Evolutionary conservation across 2,113 vertebrate species (phyloP).

Genomic region (Daubentonia madagascariensis): DNA sequence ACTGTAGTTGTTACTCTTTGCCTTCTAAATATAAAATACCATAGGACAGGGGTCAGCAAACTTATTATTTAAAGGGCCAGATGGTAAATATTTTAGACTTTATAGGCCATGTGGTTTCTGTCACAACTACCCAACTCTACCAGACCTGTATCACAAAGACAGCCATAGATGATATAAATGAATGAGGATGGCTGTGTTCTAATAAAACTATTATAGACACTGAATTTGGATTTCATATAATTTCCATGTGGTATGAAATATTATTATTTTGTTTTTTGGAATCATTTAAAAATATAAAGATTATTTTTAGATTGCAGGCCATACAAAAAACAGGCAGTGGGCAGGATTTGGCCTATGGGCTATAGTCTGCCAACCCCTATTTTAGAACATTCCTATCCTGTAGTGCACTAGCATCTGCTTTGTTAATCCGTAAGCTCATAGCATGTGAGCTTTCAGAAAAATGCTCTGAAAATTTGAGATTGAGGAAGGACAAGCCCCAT

Average conservation of each 20-base stretch:
- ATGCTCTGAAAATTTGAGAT: constrained; percentile 27
- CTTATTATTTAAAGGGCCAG: neutral
- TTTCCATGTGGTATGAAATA: neutral
- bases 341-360: neutral
- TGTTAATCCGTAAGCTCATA: neutral
- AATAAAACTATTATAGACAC: neutral
- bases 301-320: neutral
- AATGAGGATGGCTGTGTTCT: neutral
- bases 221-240: constrained; percentile 4
- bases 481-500: neutral
- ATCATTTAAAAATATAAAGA: constrained; percentile 4
- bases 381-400: neutral
- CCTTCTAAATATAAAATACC: constrained; percentile 20
- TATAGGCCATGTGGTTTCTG: neutral
- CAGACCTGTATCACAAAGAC: neutral
- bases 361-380: neutral
- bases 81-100: constrained; percentile 30
- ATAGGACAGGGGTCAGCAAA: neutral
- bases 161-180: neutral
- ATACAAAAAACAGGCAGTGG: neutral
- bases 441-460: constrained; percentile 35
- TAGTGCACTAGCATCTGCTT: neutral
- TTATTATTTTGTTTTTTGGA: neutral
- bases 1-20: constrained; percentile 10
- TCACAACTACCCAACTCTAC: neutral